Percentiles rank a stretch among this genome's conserved stretches.
These are phyloP conservation scores for Crocallis elinguaria DNA, from an alignment of 2,888 invertebrate species.

Conservation along the genomic window DNA sequence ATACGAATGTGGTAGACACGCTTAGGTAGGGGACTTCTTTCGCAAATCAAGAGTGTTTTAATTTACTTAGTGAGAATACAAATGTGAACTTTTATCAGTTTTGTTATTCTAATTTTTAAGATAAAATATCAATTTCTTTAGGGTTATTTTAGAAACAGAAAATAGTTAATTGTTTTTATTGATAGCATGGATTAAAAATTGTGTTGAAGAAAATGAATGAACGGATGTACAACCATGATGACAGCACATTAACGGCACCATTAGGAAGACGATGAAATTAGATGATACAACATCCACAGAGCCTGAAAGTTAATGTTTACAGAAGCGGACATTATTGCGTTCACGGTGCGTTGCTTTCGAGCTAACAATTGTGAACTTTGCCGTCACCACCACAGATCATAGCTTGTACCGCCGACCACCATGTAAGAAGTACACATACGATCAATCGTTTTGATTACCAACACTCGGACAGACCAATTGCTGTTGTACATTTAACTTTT, in stretches of 20 bases:
- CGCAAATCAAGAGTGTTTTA: no score
- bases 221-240: neutral
- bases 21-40: no score
- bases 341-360: conserved; percentile 14
- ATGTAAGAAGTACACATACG: conserved; percentile 28
- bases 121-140: no score
- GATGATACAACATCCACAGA: conserved; percentile 23
- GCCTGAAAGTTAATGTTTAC: conserved; percentile 21
- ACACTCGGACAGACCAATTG: conserved; percentile 1
- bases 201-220: neutral
- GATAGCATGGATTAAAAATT: neutral
- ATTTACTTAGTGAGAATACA: no score
- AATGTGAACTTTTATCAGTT: no score
- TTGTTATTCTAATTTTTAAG: no score
- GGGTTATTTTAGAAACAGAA: no score
- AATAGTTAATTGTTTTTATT: no score
- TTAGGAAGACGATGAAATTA: neutral
- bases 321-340: conserved; percentile 21
- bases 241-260: neutral
- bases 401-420: conserved; percentile 24
- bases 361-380: conserved; percentile 10
- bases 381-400: conserved; percentile 33
- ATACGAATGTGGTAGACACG: no score
- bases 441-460: neutral
- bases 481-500: no score